Base-by-base conservation (phyloP, 2,797 vertebrate species). In the Chiloscyllium punctatum region DNA sequence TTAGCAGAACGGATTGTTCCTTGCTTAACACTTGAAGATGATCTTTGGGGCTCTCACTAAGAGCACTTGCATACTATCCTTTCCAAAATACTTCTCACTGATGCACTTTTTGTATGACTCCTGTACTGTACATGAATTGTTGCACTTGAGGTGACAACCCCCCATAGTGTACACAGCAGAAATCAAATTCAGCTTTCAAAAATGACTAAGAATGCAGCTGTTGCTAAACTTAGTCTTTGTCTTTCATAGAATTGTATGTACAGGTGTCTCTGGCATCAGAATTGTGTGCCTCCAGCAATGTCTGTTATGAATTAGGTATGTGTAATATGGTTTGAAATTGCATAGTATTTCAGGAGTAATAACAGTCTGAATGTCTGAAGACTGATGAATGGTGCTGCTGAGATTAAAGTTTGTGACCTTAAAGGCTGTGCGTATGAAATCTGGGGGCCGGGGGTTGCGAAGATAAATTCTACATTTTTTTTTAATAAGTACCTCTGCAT, bases 51-150 rank as follows among this genome's bases (percentile, higher is more conserved):
- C 7, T 77, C 33, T 66, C 53, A 66, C 57, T 74, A 57, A 57
- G 71, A 77, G 18, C 27, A n/a, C 42, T 94, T 33, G 0, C 42
- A 48, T 71, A 48, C 48, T 77, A 6, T 30, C 27, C 69, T 48
- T 27, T 66, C 15, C 30, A n/a, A 91, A 91, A 91, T 91, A 91
- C 88, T 84, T 37, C 82, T 91, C 88, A 66, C 88, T 91, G 88
- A 91, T 66, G 88, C 88, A 91, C 88, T 91, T 91, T 91, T n/a
- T 91, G 62, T 11, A 62, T 57, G 88, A 91, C 53, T 91, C 88
- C 88, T 66, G 1, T 66, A 90, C 30, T 62, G 27, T 33, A 53
- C 51, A 18, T 94, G 37, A 48, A 69, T 37, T 72, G 92, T 69
- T 13, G 15, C 25, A 74, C 71, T 27, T 0, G 88, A 42, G 66